Evolutionary conservation across 2,113 vertebrate genomes (phyloP), one percentile per base, ranked within the genome.

Genomic region (Spermophilus dauricus): DNA sequence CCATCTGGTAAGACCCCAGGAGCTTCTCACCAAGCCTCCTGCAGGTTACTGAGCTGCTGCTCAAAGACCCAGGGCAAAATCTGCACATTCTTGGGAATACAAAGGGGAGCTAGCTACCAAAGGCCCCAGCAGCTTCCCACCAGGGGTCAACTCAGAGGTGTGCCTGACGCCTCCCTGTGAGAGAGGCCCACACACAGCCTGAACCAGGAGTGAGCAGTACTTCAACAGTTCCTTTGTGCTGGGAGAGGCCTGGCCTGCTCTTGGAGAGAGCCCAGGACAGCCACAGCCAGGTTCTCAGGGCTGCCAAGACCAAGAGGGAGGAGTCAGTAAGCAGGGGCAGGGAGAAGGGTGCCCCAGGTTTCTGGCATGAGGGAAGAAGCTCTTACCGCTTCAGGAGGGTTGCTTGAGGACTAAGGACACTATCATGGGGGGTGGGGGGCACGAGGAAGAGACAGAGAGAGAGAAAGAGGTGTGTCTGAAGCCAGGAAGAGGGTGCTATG

Each of bases 311-410:
- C 75, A 13, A 16, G 26, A 96, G 39, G 77, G 18, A 73, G 14
- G 42, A 48, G 18, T 30, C 1, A 3, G 26, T 37, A 61, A 63
- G 53, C 61, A 26, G 30, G 42, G 22, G 70, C 61, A 63, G 61
- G 9, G 61, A 63, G 61, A 26, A 28, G 69, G 69, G n/a, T 42
- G 53, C 8, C 70, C 61, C 24, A 61, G 12, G 8, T 45, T 89
- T 85, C 48, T 61, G n/a, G 72, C 11, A n/a, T 39, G 42, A 73
- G 1, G 13, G 34, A 2, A 26, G 2, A 63, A 83, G n/a, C 70
- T 10, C 70, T 42, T 5, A 1, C 8, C 5, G 9, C 1, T 1
- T 13, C 65, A 11, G 14, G 13, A n/a, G 67, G 80, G 2, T 3
- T 26, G 24, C 61, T 63, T 63, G 61, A 22, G 24, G 61, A 63